Base-by-base conservation (phyloP, 2,797 vertebrate genomes). In the Scolopax rusticola region DNA sequence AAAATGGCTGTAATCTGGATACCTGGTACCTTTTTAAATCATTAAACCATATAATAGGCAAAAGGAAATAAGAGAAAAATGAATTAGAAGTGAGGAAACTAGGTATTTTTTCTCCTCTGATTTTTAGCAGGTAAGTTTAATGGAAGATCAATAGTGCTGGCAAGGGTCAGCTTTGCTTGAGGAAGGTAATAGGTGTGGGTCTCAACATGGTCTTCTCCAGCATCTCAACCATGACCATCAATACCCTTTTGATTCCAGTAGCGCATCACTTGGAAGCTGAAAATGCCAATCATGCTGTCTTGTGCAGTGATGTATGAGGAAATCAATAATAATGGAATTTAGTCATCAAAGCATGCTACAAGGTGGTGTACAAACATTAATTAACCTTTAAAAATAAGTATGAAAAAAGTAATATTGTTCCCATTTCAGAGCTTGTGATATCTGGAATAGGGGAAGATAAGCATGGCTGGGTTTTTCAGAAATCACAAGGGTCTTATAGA, bases 321-420 rank as follows among this genome's bases (percentile, higher is more conserved):
- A 63, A 95, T 94, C 95, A 51, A 87, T 92, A 95, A 92, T 90
- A 90, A 94, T 40, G 64, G 92, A 83, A 94, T 95, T 80, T 75
- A 92, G 71, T 64, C 30, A 6, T 81, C 11, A 38, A 89, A 93
- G 57, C 78, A 47, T 85, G 61, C 78, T 83, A 38, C 76, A 56
- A 76, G 54, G 71, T 65, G 70, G 36, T 64, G 48, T 51, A 70
- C 69, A 85, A 95, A 92, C 68, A 85, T 78, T 93, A 93, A 96
- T 95, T 96, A 95, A 96, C 94, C 94, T 96, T 97, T 96, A 91
- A 90, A 86, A 90, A 65, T 73, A 64, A 67, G 40, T 36, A 48
- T 18, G 36, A 41, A 51, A 40, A 83, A 68, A 41, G 30, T 33
- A 68, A 48, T 48, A 15, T 1, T 57, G 50, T n/a, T 90, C 23